Evolutionary conservation across 2,113 vertebrate genomes (phyloP).

Genomic region (Silurus meridionalis): DNA sequence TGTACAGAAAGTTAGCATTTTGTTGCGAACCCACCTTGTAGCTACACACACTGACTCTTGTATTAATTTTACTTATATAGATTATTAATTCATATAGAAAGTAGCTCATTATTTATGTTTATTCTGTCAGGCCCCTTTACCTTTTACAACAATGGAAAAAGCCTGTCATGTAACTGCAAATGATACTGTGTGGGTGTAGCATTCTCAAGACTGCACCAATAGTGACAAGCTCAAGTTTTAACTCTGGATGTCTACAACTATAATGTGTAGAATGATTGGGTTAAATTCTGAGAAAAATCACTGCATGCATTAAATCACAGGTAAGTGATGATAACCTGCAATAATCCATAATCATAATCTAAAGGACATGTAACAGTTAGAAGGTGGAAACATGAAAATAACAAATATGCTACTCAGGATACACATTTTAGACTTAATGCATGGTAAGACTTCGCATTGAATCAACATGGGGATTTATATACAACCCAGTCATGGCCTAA

Average conservation of each 20-base stretch:
- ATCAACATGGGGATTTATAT: background rate
- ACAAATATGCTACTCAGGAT: background rate
- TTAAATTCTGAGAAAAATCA: background rate
- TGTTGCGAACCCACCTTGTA: background rate
- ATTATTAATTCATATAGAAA: background rate
- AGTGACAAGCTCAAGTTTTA: background rate
- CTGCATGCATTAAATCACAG: background rate
- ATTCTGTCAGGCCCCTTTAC: background rate
- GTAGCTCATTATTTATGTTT: background rate
- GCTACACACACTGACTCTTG: background rate
- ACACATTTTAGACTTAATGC: background rate
- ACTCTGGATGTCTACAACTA: background rate
- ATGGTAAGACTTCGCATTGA: too few relatives aligned
- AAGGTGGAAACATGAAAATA: background rate
- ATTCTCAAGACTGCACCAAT: background rate
- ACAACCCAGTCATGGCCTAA: background rate
- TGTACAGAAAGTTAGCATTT: background rate
- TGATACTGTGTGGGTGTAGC: background rate
- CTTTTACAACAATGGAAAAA: background rate
- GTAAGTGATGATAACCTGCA: background rate
- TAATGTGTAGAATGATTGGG: background rate
- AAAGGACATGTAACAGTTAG: background rate
- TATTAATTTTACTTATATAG: background rate
- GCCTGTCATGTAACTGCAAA: background rate
- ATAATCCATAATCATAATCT: background rate